These are phyloP conservation scores for Exaiptasia diaphana DNA, from an alignment of 64 coral and sea anemone species.

Conservation along the genomic window DNA sequence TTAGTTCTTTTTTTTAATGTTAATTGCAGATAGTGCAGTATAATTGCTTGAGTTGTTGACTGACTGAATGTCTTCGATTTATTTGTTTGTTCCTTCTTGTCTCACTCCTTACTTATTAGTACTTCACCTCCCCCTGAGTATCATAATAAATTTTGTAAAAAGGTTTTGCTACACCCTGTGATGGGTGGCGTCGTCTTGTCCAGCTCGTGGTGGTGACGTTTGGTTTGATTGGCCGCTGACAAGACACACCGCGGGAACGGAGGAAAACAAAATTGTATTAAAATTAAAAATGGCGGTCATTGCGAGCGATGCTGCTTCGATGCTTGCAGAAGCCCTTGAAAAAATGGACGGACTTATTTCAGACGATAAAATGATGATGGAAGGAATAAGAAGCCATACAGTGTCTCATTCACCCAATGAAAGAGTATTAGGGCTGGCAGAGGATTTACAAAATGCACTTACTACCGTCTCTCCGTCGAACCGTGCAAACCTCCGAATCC, in stretches of 20 bases:
- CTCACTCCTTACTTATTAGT: no score
- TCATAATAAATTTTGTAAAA: no score
- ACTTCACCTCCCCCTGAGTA: no score
- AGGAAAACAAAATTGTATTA: not conserved
- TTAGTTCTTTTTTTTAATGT: no score
- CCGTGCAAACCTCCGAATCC: constrained; percentile 30
- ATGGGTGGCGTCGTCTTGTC: no score
- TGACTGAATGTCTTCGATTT: no score
- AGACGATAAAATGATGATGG: constrained; percentile 82
- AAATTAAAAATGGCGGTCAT: constrained; percentile 88
- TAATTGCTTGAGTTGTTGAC: no score
- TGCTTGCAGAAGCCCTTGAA: constrained; percentile 87
- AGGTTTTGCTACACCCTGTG: no score
- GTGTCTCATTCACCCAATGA: constrained; percentile 36
- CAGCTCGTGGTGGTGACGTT: not conserved
- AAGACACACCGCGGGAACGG: not conserved
- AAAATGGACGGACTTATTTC: constrained; percentile 94
- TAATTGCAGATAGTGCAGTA: no score
- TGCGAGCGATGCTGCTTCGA: constrained; percentile 75
- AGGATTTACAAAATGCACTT: constrained; percentile 56
- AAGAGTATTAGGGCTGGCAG: constrained; percentile 40
- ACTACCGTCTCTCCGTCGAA: not conserved
- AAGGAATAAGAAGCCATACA: constrained; percentile 58
- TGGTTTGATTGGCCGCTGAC: constrained; percentile 6
- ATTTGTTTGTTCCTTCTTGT: no score